Evolutionary conservation across 2,113 vertebrate species (phyloP).

Genomic region (Prionailurus bengalensis): DNA sequence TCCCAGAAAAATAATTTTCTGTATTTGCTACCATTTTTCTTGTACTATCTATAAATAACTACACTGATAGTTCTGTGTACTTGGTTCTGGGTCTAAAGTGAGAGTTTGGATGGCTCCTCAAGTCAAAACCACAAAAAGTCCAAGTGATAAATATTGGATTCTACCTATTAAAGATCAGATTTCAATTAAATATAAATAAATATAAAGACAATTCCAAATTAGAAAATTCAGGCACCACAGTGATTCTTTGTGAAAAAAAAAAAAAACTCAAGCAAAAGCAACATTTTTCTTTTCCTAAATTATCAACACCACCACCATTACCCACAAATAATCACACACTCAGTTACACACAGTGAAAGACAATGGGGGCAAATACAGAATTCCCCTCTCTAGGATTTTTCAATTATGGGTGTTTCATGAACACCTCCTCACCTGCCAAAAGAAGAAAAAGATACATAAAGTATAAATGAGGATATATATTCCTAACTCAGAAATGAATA

Average conservation of each 20-base stretch:
- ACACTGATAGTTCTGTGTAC: not conserved
- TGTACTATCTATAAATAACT: not conserved
- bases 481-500: slow-evolving; percentile 5
- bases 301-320: not conserved
- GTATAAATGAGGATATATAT: not conserved
- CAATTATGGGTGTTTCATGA: not conserved
- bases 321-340: not conserved
- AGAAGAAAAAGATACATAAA: slow-evolving; percentile 26
- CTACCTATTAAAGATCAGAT: slow-evolving; percentile 49
- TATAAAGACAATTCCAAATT: slow-evolving; percentile 53
- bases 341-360: not conserved
- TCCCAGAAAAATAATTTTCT: not conserved
- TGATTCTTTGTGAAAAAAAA: slow-evolving; percentile 21
- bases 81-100: not conserved
- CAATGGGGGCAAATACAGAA: not conserved
- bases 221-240: slow-evolving; percentile 32
- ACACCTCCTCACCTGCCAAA: not conserved
- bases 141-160: slow-evolving; percentile 27
- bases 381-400: not conserved
- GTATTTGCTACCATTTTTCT: not conserved
- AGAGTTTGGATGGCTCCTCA: not conserved
- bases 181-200: slow-evolving; percentile 42
- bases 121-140: slow-evolving; percentile 13
- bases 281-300: not conserved
- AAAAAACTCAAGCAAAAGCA: slow-evolving; percentile 25